Conservation (phyloP, 2,113 vertebrate genomes). For the Oophaga pumilio region DNA sequence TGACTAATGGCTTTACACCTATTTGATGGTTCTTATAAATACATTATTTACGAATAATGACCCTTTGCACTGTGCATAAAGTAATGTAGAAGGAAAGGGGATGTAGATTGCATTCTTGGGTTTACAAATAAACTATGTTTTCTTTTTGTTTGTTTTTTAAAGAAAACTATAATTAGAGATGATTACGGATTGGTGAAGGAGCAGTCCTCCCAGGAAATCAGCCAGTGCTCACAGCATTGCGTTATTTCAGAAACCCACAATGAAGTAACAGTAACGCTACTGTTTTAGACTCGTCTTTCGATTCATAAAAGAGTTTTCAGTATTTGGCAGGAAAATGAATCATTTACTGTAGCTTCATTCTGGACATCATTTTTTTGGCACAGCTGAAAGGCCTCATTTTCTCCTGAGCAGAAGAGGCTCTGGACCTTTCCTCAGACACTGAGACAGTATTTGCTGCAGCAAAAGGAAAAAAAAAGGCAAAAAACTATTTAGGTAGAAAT, state of each 20-base stretch:
- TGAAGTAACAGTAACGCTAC: constrained; percentile 54
- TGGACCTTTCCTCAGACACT: constrained; percentile 40
- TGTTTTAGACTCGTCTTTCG: constrained; percentile 46
- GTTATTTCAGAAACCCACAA: constrained; percentile 57
- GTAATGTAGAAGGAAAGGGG: background rate
- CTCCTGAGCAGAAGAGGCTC: constrained; percentile 44
- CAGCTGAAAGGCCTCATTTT: constrained; percentile 48
- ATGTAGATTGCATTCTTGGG: background rate
- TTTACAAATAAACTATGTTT: background rate
- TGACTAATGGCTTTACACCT: background rate
- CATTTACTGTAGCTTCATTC: constrained; percentile 52
- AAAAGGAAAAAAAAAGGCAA: background rate
- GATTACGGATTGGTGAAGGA: constrained; percentile 54
- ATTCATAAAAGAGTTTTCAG: constrained; percentile 58
- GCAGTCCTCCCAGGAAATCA: constrained; percentile 52
- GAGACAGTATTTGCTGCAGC: constrained; percentile 44
- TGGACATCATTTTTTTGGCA: constrained; percentile 55
- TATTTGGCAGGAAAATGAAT: constrained; percentile 56
- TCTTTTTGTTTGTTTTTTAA: background rate
- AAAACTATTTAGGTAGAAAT: constrained; percentile 4
- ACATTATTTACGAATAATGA: background rate
- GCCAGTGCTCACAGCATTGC: constrained; percentile 44
- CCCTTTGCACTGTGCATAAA: background rate
- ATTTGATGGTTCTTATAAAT: background rate
- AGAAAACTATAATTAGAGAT: constrained; percentile 56